Evolutionary conservation across 1,140 invertebrate species (phyloP).

Genomic region (Cherax quadricarinatus): DNA sequence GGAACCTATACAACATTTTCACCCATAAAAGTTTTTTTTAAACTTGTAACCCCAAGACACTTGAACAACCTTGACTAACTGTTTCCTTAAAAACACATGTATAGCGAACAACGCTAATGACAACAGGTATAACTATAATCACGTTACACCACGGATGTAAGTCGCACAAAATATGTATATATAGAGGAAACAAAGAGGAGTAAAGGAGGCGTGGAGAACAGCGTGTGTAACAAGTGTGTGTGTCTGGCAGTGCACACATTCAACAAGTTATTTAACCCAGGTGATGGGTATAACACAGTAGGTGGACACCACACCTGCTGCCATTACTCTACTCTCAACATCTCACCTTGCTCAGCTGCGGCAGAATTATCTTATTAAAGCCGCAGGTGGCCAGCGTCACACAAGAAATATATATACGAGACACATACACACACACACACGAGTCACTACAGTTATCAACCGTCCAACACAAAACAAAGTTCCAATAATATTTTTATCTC

Average conservation of each 20-base stretch:
- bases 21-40: no score
- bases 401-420: not conserved
- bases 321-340: not conserved
- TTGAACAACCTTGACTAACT: no score
- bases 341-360: not conserved
- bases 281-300: not conserved
- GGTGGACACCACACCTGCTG: not conserved
- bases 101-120: no score
- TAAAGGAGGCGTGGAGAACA: not conserved
- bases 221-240: conserved; percentile 22
- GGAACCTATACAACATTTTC: no score
- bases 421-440: not conserved
- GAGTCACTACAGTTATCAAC: conserved; percentile 18
- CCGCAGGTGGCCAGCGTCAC: not conserved
- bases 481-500: conserved; percentile 16
- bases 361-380: not conserved
- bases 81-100: no score
- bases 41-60: no score
- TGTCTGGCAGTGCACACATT: not conserved
- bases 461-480: conserved; percentile 47
- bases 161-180: no score
- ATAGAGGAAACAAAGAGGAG: not conserved
- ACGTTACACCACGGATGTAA: no score
- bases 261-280: conserved; percentile 10
- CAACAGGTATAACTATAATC: no score